Evolutionary conservation across 2,888 invertebrate species (phyloP).

Genomic region (Sesamia inferens): DNA sequence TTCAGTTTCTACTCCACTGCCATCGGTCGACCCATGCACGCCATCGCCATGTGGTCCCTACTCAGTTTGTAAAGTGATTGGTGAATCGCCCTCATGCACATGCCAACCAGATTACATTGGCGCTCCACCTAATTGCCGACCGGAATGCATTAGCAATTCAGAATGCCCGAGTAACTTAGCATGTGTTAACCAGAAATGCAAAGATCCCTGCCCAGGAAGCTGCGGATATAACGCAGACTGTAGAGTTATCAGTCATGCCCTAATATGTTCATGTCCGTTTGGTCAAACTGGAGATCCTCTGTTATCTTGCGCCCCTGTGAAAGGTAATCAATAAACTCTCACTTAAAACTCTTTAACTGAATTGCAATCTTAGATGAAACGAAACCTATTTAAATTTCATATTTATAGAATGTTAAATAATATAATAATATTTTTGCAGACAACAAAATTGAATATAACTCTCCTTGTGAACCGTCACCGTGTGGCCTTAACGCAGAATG

Average conservation of each 20-base stretch:
- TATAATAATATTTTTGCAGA: slow-evolving; percentile 71
- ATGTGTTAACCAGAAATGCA: slow-evolving; percentile 92
- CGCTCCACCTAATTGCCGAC: slow-evolving; percentile 91
- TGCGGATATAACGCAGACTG: slow-evolving; percentile 93
- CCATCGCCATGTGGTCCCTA: slow-evolving; percentile 93
- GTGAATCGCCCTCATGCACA: slow-evolving; percentile 91
- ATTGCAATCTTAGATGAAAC: background rate
- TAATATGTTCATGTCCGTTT: slow-evolving; percentile 91
- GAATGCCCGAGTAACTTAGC: slow-evolving; percentile 92
- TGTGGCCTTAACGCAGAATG: slow-evolving; percentile 92
- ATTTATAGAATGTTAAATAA: background rate
- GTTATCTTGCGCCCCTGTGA: slow-evolving; percentile 81
- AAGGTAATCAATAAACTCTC: slow-evolving; percentile 72
- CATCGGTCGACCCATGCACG: slow-evolving; percentile 90
- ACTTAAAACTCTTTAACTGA: background rate
- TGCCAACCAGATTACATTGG: slow-evolving; percentile 91
- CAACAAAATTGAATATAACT: slow-evolving; percentile 80
- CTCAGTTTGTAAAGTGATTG: slow-evolving; percentile 91
- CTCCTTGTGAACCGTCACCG: slow-evolving; percentile 92
- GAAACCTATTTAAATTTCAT: background rate
- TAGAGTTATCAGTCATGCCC: slow-evolving; percentile 93
- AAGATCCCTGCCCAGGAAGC: slow-evolving; percentile 92
- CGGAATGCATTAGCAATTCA: slow-evolving; percentile 92
- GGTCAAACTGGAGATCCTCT: slow-evolving; percentile 93
- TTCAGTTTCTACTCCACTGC: slow-evolving; percentile 80